phyloP scores from a whole-genome alignment of 2,888 invertebrate species.

The Listrodromus nycthemerus region DNA sequence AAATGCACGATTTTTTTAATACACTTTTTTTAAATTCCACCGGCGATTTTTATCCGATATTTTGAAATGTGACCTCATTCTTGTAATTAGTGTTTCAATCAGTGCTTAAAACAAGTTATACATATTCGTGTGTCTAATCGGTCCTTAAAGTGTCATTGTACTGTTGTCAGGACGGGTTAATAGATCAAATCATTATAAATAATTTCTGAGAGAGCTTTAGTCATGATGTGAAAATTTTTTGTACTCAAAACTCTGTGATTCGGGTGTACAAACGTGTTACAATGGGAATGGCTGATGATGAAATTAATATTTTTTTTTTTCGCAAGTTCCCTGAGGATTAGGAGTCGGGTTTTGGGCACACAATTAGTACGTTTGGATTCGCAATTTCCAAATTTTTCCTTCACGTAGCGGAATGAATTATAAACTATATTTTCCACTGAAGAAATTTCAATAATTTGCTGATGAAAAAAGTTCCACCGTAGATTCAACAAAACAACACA shows the following conservation, averaged over 20 bases:
- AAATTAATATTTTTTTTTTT: slow-evolving; percentile 7
- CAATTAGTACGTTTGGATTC: slow-evolving; percentile 23
- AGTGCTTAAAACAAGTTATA: slow-evolving; percentile 10
- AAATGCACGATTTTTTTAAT: not conserved
- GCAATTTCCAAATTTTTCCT: not conserved
- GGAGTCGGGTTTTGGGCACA: slow-evolving; percentile 15
- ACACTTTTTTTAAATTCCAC: not conserved
- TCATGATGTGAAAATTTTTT: slow-evolving; percentile 62
- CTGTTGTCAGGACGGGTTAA: slow-evolving; percentile 2
- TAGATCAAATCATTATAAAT: slow-evolving; percentile 19
- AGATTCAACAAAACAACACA: slow-evolving; percentile 31
- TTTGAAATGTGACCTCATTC: not conserved
- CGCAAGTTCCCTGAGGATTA: slow-evolving; percentile 32
- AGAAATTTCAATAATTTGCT: not conserved
- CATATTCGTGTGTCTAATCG: slow-evolving; percentile 3
- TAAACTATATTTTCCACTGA: not conserved
- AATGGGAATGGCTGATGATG: slow-evolving; percentile 63
- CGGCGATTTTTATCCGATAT: not conserved
- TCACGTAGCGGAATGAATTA: not conserved
- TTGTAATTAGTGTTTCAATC: slow-evolving; percentile 4
- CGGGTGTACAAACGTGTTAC: slow-evolving; percentile 62
- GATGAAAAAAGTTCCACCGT: not conserved
- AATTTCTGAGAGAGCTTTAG: slow-evolving; percentile 37
- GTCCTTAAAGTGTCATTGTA: slow-evolving; percentile 6
- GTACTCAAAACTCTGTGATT: slow-evolving; percentile 60